Base-by-base conservation (phyloP, 2,797 vertebrate species). In the Mormyrus proboscirostris region DNA sequence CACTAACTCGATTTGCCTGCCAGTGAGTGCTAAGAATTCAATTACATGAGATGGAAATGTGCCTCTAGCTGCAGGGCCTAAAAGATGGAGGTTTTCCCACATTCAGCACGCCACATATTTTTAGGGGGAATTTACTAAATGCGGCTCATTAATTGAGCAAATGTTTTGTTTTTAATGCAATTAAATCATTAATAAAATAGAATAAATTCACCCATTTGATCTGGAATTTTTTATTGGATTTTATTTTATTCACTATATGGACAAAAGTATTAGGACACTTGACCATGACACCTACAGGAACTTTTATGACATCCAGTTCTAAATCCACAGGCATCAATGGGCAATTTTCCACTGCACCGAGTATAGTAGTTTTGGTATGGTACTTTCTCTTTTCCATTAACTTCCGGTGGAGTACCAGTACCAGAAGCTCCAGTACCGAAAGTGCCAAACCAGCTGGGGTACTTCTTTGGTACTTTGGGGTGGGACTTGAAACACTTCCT, bases 1-100 rank as follows among this genome's bases (percentile, higher is more conserved):
- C 83, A 86, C 50, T 86, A 53, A 86, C 50, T 14, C 22, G 83
- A 86, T 86, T 86, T 3, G 49, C 83, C 83, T 53, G 83, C 49
- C 50, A 29, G 50, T 9, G 83, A 86, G 50, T 5, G 83, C 50
- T 53, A 50, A 51, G 83, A 55, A 86, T 86, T 86, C 49, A 86
- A 53, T 86, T 86, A 86, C 50, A 33, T 9, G 19, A 53, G 50
- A 86, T 86, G 83, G 83, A 50, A 53, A 55, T 16, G 47, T 38
- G 50, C 10, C 25, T 29, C 9, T 33, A 51, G 47, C 83, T 7
- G 22, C 10, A 14, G 50, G 83, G 25, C 10, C 83, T 14, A 3
- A 53, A 79, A 79, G 41, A 79, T 47, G 76, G 19, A 2, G 5
- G 6, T 8, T 79, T 79, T 79, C 41, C 38, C 38, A 79, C 38